Evolutionary conservation across 2,888 invertebrate genomes (phyloP).

Genomic region (Zaprionus bogoriensis): DNA sequence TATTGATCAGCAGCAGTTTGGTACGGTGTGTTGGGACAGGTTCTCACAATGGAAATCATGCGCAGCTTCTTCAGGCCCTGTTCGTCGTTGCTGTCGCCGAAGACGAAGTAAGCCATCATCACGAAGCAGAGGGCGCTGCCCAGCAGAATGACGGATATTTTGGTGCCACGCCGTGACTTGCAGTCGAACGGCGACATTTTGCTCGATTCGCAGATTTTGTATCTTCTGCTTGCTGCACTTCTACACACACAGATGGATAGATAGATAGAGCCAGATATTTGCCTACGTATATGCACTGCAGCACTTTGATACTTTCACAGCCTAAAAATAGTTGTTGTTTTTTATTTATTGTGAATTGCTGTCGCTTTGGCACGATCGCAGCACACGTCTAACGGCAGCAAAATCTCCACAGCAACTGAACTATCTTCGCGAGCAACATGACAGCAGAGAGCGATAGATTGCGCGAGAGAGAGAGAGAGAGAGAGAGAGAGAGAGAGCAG

Average conservation of each 20-base stretch:
- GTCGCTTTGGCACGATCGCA: conserved; percentile 25
- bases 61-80: conserved; percentile 79
- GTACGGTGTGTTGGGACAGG: not conserved
- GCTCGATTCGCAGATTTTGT: too few relatives aligned
- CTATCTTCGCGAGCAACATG: conserved; percentile 23
- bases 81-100: conserved; percentile 81
- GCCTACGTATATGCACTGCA: conserved; percentile 30
- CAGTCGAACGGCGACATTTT: conserved; percentile 75
- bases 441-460: not conserved
- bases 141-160: conserved; percentile 81
- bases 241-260: not conserved
- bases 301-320: conserved; percentile 43
- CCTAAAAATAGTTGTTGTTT: conserved; percentile 76
- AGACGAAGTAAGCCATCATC: conserved; percentile 82
- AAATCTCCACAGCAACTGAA: conserved; percentile 57
- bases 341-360: conserved; percentile 43
- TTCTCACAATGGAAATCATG: conserved; percentile 82
- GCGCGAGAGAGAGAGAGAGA: conserved; percentile 1
- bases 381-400: conserved; percentile 48
- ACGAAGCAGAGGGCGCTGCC: conserved; percentile 79
- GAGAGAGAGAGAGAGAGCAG: conserved; percentile 7
- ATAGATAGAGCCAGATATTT: conserved; percentile 3
- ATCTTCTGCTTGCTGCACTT: too few relatives aligned
- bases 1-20: not conserved
- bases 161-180: conserved; percentile 78